Evolutionary conservation across 1,140 invertebrate species (phyloP).

Genomic region (Apis laboriosa): DNA sequence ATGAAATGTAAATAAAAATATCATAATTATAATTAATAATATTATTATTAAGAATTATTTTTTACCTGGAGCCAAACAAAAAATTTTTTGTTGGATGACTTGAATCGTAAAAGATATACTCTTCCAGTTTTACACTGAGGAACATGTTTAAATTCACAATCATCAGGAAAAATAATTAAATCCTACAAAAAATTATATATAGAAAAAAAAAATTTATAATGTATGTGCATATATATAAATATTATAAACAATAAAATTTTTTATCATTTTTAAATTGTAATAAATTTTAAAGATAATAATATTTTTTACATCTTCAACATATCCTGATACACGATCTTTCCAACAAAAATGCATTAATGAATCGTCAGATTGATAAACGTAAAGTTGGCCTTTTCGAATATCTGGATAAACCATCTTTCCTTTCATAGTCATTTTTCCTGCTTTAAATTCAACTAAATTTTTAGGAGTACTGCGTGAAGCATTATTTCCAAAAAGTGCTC

Average conservation of each 20-base stretch:
- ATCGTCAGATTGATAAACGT: slow-evolving; percentile 97
- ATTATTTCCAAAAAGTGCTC: slow-evolving; percentile 87
- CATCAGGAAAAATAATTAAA: slow-evolving; percentile 99
- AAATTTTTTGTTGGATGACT: slow-evolving; percentile 93
- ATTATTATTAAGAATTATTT: slow-evolving; percentile 34
- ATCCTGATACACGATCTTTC: slow-evolving; percentile 93
- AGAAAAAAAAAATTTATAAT: not conserved
- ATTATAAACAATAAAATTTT: slow-evolving; percentile 24
- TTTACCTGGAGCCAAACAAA: slow-evolving; percentile 99
- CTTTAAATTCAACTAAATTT: slow-evolving; percentile 97
- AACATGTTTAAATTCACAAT: slow-evolving; percentile 98
- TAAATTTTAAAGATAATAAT: slow-evolving; percentile 21
- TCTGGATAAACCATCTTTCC: slow-evolving; percentile 97
- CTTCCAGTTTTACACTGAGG: slow-evolving; percentile 97
- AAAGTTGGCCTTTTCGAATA: slow-evolving; percentile 96
- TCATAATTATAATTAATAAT: not conserved
- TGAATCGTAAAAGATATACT: slow-evolving; percentile 98
- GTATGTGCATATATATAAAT: not conserved
- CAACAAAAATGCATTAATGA: slow-evolving; percentile 98
- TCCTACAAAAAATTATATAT: slow-evolving; percentile 84
- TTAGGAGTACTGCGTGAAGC: slow-evolving; percentile 89
- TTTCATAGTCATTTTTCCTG: slow-evolving; percentile 98
- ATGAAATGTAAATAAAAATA: not conserved
- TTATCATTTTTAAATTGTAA: not conserved
- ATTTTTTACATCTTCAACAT: slow-evolving; percentile 87